Evolutionary conservation across 1,140 invertebrate species (phyloP), one percentile per base, ranked within the genome.

Genomic region (Magallana ariakensis): DNA sequence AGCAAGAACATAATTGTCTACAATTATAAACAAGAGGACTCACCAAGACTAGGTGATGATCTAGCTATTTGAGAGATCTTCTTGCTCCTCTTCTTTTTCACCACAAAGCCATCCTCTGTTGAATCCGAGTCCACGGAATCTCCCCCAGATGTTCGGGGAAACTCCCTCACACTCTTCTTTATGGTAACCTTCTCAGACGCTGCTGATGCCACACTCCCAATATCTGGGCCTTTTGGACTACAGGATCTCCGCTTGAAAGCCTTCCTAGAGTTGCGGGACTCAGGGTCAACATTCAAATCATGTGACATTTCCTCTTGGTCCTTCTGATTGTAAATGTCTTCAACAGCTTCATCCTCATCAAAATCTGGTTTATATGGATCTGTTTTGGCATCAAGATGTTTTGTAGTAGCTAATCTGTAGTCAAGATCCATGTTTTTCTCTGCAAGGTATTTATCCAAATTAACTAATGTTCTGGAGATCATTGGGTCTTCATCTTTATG

Each of bases 391-490:
- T n/a, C 16, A 19, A 80, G 19, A 62, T 86, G 13, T 81, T 26
- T 75, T 11, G 2, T 26, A 7, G 22, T 26, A 33, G 66, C 9
- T 26, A 19, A 33, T 33, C 66, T 75, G 66, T 26, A 75, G 66
- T 75, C 22, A 13, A 75, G 75, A 11, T 80, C 56, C n/a, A 87
- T 87, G 13, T 87, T 58, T 62, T 60, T 86, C 7, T 82, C 80
- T 3, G 80, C 57, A 7, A 46, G 33, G 70, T 86, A 70, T 13
- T n/a, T 70, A 55, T 87, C n/a, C 54, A 87, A 57, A 83, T 87
- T 81, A 46, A 81, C 80, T 26, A 87, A 87, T 55, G 85, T 66
- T n/a, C 81, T 80, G 55, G 82, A 80, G 83, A 87, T 56, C 22
- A 66, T 83, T 2, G 85, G 80, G 22, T 87, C 60, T n/a, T 46